These are phyloP conservation scores for Ammodytes marinus DNA, from an alignment of 2,113 vertebrate genomes.

Conservation along the genomic window DNA sequence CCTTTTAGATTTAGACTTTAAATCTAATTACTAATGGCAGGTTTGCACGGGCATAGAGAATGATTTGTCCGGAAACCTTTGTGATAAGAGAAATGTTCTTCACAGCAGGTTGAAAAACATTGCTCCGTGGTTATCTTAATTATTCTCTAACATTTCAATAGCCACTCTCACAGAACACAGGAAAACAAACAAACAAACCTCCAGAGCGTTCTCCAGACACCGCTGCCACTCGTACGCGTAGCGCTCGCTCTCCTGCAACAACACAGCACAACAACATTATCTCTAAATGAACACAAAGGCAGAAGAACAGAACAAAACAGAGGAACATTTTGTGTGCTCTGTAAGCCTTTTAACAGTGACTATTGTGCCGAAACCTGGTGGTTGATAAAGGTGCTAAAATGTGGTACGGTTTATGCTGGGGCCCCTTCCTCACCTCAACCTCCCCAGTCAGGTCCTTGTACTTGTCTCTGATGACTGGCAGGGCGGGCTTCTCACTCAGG, in stretches of 20 bases:
- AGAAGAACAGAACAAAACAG: neutral
- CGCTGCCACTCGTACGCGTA: slow-evolving; percentile 98
- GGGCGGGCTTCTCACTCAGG: slow-evolving; percentile 91
- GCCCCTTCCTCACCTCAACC: slow-evolving; percentile 90
- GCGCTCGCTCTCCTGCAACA: slow-evolving; percentile 93
- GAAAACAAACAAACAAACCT: slow-evolving; percentile 84
- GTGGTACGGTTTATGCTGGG: neutral
- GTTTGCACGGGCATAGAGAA: neutral
- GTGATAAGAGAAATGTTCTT: neutral
- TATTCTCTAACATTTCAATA: slow-evolving; percentile 18
- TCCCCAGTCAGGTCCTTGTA: slow-evolving; percentile 98
- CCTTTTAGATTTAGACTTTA: no score
- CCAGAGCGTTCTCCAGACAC: slow-evolving; percentile 94
- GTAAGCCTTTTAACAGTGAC: slow-evolving; percentile 8
- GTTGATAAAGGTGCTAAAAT: neutral
- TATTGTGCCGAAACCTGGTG: neutral
- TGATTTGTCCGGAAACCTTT: neutral
- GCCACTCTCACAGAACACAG: slow-evolving; percentile 16
- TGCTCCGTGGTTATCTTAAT: slow-evolving; percentile 33
- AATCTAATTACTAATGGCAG: neutral
- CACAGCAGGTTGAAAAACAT: neutral
- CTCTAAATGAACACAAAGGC: slow-evolving; percentile 34
- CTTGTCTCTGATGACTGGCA: slow-evolving; percentile 98
- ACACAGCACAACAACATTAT: slow-evolving; percentile 44
- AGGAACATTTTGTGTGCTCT: neutral